These are phyloP conservation scores for Lycaena phlaeas DNA, from an alignment of 2,888 invertebrate genomes.

Conservation along the genomic window DNA sequence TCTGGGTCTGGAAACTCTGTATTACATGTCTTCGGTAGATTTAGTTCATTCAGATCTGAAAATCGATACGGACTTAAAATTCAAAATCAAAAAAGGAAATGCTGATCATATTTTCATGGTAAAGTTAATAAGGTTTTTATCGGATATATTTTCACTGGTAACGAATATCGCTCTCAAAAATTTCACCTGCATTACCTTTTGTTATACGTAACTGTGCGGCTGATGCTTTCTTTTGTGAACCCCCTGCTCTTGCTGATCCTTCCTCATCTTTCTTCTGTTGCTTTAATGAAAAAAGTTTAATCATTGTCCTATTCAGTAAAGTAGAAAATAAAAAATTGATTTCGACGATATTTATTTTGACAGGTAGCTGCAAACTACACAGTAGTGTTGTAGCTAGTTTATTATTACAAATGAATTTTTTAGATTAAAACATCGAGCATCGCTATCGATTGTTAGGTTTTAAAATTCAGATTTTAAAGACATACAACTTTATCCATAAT, in stretches of 20 bases:
- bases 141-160: too few species aligned
- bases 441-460: too few species aligned
- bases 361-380: slow-evolving; percentile 29
- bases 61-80: too few species aligned
- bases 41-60: slow-evolving; percentile 96
- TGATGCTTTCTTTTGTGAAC: slow-evolving; percentile 92
- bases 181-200: slow-evolving; percentile 80
- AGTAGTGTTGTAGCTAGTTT: slow-evolving; percentile 1
- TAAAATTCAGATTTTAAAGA: too few species aligned
- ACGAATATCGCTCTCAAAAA: background rate
- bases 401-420: too few species aligned
- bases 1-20: slow-evolving; percentile 97
- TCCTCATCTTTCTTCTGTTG: slow-evolving; percentile 99
- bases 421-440: too few species aligned
- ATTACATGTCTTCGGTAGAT: slow-evolving; percentile 96
- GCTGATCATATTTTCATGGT: too few species aligned
- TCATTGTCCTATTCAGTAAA: slow-evolving; percentile 80
- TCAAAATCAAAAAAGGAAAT: too few species aligned
- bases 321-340: slow-evolving; percentile 46
- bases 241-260: slow-evolving; percentile 74
- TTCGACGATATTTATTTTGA: slow-evolving; percentile 63
- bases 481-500: too few species aligned
- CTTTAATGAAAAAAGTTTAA: slow-evolving; percentile 97
- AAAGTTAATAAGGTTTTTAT: too few species aligned
- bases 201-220: slow-evolving; percentile 97